phyloP scores from a whole-genome alignment of 2,797 vertebrate genomes.

The Tadarida brasiliensis region DNA sequence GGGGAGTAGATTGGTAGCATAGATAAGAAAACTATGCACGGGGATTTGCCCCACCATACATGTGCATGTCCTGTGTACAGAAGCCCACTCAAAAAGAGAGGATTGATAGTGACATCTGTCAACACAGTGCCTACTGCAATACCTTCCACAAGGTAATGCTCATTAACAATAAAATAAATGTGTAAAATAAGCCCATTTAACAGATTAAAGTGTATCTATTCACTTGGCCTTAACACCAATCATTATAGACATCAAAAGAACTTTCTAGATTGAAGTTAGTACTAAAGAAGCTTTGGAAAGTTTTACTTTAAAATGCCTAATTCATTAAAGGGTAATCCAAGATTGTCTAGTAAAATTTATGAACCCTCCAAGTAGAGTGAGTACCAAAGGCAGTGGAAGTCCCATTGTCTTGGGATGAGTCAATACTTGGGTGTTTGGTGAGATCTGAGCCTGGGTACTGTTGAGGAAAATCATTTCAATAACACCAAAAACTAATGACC shows the following conservation, averaged over 20 bases:
- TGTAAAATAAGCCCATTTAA: background rate
- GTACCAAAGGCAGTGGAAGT: background rate
- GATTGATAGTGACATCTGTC: background rate
- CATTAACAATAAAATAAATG: background rate
- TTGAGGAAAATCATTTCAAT: background rate
- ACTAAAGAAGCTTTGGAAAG: background rate
- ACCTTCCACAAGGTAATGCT: background rate
- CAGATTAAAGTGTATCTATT: background rate
- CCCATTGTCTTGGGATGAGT: background rate
- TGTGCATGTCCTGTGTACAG: background rate
- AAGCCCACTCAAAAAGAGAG: background rate
- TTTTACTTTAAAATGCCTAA: background rate
- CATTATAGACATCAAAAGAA: background rate
- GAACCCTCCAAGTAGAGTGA: background rate
- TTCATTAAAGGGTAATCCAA: background rate
- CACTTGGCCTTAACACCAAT: background rate
- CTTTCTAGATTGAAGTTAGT: background rate
- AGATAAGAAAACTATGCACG: background rate
- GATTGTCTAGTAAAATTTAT: background rate
- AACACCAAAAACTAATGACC: background rate
- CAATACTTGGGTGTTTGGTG: background rate
- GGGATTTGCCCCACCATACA: background rate
- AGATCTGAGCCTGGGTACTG: background rate
- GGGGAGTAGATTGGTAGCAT: too few relatives aligned
- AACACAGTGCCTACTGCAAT: background rate